Conservation (phyloP, 2,113 vertebrate genomes). For the Morone saxatilis region DNA sequence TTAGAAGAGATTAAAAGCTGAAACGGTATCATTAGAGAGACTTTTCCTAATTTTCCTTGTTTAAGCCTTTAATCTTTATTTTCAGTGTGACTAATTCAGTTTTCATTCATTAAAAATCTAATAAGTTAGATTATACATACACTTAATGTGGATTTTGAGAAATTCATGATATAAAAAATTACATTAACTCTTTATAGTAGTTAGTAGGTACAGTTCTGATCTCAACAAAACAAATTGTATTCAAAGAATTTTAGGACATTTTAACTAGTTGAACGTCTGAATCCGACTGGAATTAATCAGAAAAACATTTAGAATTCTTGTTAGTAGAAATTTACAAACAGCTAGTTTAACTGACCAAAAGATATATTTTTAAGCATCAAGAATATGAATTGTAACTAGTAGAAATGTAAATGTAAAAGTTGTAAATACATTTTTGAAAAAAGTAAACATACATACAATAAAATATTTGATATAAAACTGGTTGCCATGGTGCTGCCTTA, state of each 20-base stretch:
- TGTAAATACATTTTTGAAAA: background rate
- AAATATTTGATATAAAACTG: background rate
- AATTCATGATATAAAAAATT: background rate
- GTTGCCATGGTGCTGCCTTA: background rate
- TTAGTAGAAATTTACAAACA: background rate
- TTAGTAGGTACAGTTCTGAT: background rate
- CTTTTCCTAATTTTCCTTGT: background rate
- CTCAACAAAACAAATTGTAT: background rate
- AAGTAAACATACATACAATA: background rate
- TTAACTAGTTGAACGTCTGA: background rate
- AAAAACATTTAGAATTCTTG: background rate
- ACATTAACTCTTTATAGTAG: background rate
- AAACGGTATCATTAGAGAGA: background rate
- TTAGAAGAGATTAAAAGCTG: background rate
- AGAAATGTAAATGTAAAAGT: background rate
- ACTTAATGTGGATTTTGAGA: background rate
- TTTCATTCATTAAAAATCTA: background rate
- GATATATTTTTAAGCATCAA: background rate
- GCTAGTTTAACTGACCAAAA: background rate
- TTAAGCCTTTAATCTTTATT: conserved; percentile 10
- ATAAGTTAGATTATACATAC: no score
- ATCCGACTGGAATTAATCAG: background rate
- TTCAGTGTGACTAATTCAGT: background rate
- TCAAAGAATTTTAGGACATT: background rate
- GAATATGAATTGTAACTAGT: no score